Percentiles rank a stretch among this genome's conserved stretches.
These are phyloP conservation scores for Brotula barbata DNA, from an alignment of 2,797 vertebrate genomes.

Conservation along the genomic window DNA sequence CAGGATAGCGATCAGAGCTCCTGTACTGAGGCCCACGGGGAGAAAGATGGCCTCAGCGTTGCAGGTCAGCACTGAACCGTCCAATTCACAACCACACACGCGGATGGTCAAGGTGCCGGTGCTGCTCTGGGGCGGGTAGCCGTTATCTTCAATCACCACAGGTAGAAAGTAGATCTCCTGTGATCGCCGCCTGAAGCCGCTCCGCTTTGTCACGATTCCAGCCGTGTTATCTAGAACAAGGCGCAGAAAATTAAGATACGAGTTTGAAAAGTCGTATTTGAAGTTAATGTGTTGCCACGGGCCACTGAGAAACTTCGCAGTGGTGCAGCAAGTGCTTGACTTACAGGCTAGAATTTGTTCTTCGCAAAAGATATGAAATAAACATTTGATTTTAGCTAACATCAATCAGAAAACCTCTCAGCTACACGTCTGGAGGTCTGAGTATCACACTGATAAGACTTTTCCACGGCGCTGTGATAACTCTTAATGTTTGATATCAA, in stretches of 20 bases:
- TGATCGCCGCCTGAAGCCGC: constrained; percentile 87
- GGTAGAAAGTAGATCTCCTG: constrained; percentile 92
- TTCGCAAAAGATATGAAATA: constrained; percentile 31
- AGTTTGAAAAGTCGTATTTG: not conserved
- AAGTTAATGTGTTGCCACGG: no score
- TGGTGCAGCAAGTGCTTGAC: not conserved
- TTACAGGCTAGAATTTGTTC: constrained; percentile 23
- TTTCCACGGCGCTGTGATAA: constrained; percentile 29
- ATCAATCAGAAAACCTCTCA: constrained; percentile 39
- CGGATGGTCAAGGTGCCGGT: constrained; percentile 94
- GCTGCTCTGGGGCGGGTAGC: constrained; percentile 93
- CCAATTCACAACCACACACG: constrained; percentile 91
- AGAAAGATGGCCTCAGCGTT: constrained; percentile 95
- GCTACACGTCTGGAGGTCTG: constrained; percentile 29
- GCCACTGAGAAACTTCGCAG: not conserved
- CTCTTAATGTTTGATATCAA: constrained; percentile 40
- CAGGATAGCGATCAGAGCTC: constrained; percentile 94
- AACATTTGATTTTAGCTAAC: constrained; percentile 17
- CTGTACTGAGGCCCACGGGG: constrained; percentile 95
- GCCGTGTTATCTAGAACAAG: constrained; percentile 90
- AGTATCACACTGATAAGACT: constrained; percentile 17
- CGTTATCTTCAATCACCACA: constrained; percentile 92
- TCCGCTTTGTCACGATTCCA: constrained; percentile 87
- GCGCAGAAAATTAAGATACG: no score
- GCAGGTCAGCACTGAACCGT: constrained; percentile 92